A percentile compares a stretch with the other conserved stretches of the same genome.
phyloP scores from a whole-genome alignment of 2,888 invertebrate species.

The Campaea margaritaria region DNA sequence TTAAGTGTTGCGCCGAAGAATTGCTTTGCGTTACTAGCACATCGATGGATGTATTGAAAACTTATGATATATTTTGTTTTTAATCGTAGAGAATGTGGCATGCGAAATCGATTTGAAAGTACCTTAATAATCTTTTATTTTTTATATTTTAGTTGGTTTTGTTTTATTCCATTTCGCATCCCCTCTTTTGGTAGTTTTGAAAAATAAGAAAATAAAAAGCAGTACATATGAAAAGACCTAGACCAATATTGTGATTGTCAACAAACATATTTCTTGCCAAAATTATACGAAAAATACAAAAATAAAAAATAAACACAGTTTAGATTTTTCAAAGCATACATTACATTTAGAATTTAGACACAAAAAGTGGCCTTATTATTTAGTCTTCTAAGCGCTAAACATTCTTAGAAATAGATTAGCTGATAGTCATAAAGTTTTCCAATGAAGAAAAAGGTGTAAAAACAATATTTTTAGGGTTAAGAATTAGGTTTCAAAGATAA shows the following conservation, averaged over 20 bases:
- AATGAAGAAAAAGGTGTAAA: no score
- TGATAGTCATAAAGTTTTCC: no score
- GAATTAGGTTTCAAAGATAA: no score
- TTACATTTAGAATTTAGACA: slow-evolving; percentile 14
- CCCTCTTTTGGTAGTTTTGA: no score
- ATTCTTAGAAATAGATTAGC: background rate
- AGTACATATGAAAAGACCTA: background rate
- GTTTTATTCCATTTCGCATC: no score
- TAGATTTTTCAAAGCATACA: slow-evolving; percentile 17
- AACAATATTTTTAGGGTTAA: no score
- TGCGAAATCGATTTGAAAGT: background rate
- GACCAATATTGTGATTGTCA: background rate
- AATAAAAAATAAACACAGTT: slow-evolving; percentile 15
- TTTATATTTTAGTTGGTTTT: no score
- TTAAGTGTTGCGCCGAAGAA: slow-evolving; percentile 11
- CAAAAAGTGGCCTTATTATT: slow-evolving; percentile 7
- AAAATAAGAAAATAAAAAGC: background rate
- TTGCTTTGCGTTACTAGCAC: slow-evolving; percentile 23
- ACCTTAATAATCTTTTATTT: background rate
- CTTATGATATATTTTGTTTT: background rate
- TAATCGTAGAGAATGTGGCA: background rate
- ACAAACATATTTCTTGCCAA: background rate
- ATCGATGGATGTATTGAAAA: slow-evolving; percentile 22
- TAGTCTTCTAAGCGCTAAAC: slow-evolving; percentile 5
- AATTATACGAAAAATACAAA: slow-evolving; percentile 8